Conservation (phyloP, 1,140 invertebrate species). For the Episyrphus balteatus region DNA sequence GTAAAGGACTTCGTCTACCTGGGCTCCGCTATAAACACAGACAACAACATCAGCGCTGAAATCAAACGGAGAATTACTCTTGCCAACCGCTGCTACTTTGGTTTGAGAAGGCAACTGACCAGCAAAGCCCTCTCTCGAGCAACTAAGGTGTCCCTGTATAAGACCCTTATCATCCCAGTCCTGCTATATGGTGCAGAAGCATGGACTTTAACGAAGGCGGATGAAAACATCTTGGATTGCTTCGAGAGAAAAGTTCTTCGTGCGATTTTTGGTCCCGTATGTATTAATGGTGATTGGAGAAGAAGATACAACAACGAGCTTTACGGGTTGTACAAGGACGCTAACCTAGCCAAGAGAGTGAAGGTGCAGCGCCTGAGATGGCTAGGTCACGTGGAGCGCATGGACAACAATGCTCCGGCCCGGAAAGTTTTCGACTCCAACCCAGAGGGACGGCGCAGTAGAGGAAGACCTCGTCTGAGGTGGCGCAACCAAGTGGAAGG, state of each 20-base stretch:
- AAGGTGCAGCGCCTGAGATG: not conserved
- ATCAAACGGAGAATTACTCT: not conserved
- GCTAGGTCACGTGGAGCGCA: not conserved
- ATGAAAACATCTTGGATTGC: constrained; percentile 1
- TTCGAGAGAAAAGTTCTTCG: constrained; percentile 4
- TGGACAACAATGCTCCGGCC: not conserved
- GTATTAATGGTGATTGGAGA: not conserved
- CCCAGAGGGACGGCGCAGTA: not conserved
- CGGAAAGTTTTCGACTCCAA: not conserved
- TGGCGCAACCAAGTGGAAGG: not conserved
- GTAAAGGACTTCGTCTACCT: constrained; percentile 3
- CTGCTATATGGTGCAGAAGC: constrained; percentile 3
- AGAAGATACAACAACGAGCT: not conserved
- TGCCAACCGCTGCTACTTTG: not conserved
- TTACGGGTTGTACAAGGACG: not conserved
- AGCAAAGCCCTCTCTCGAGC: not conserved
- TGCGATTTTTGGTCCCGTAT: not conserved
- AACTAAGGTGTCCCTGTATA: constrained; percentile 1
- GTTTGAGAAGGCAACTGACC: not conserved
- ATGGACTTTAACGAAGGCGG: not conserved
- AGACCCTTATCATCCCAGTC: constrained; percentile 3
- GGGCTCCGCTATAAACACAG: not conserved
- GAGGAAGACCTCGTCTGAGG: not conserved
- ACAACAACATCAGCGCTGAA: not conserved
- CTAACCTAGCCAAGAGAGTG: not conserved